Base-by-base conservation (phyloP, 2,113 vertebrate species). In the Collichthys lucidus region DNA sequence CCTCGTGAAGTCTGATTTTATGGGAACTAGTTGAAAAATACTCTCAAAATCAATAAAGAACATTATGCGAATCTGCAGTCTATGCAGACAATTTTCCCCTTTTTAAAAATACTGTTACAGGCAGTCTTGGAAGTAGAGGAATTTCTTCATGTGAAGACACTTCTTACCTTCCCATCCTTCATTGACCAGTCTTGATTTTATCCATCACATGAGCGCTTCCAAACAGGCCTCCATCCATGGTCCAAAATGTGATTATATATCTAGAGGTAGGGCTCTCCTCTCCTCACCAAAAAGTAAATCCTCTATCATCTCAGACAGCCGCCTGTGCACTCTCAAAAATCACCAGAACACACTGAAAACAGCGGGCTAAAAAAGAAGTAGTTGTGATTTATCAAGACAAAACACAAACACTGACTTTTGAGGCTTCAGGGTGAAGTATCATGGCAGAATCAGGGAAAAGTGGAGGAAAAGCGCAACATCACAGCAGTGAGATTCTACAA, bases 401-500 rank as follows among this genome's bases (percentile, higher is more conserved):
- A 82, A 80, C 44, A 35, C 83, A 74, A 89, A 80, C 11, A n/a
- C 12, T 59, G 88, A 82, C 74, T 91, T 82, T 77, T 71, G 44
- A 80, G 70, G 74, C 59, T 91, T 77, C 68, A 64, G 81, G 26
- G 11, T 65, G 20, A 12, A n/a, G 71, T 85, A 68, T 87, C 82
- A 82, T 91, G 69, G 70, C 83, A 86, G 82, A 90, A 80, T 88
- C 76, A 46, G 64, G 69, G 69, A 77, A 88, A 92, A 82, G 86
- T 88, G 61, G 35, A 77, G 74, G 83, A 85, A 92, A 91, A 89
- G 87, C 56, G 35, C 79, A 90, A 93, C 92, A 91, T 92, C 88
- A 92, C 85, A 83, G 87, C 91, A 91, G 91, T 82, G 90, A 92
- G 92, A 94, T 90, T 94, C 91, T 91, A 89, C 90, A 95, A 95